Evolutionary conservation across 2,113 vertebrate genomes (phyloP).

Genomic region (Procavia capensis): DNA sequence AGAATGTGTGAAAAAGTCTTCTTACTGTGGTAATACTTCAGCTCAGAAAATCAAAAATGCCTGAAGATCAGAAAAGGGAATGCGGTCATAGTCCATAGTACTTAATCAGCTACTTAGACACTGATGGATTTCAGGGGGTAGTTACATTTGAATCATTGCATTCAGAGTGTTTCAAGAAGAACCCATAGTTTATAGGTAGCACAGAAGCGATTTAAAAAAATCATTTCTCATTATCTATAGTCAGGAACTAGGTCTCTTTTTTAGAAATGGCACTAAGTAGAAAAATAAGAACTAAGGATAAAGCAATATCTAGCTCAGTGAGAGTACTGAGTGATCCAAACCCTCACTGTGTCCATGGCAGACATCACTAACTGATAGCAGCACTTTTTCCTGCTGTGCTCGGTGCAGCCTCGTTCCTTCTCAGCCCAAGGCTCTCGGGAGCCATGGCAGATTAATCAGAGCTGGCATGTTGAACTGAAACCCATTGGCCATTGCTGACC

Average conservation of each 20-base stretch:
- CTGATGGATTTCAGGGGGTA: slow-evolving; percentile 79
- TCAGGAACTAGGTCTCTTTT: slow-evolving; percentile 36
- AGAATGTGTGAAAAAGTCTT: slow-evolving; percentile 76
- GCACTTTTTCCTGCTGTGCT: not conserved
- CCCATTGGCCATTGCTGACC: not conserved
- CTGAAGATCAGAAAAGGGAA: slow-evolving; percentile 82
- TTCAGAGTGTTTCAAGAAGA: slow-evolving; percentile 46
- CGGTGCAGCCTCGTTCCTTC: not conserved
- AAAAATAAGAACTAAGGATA: not conserved
- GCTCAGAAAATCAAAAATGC: slow-evolving; percentile 76
- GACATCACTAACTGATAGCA: not conserved
- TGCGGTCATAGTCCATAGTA: slow-evolving; percentile 71
- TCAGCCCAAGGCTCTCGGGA: not conserved
- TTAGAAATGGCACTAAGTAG: not conserved
- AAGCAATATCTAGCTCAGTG: not conserved
- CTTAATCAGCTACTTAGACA: slow-evolving; percentile 78
- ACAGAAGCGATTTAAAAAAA: slow-evolving; percentile 58
- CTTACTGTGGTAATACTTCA: slow-evolving; percentile 76
- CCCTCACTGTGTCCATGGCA: not conserved
- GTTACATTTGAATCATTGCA: slow-evolving; percentile 71
- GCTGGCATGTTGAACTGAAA: not conserved
- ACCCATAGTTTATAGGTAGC: slow-evolving; percentile 39
- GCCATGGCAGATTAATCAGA: not conserved
- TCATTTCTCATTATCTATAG: slow-evolving; percentile 50
- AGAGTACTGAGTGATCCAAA: not conserved